These are phyloP conservation scores for Pedionomus torquatus DNA, from an alignment of 2,113 vertebrate species.

Conservation along the genomic window DNA sequence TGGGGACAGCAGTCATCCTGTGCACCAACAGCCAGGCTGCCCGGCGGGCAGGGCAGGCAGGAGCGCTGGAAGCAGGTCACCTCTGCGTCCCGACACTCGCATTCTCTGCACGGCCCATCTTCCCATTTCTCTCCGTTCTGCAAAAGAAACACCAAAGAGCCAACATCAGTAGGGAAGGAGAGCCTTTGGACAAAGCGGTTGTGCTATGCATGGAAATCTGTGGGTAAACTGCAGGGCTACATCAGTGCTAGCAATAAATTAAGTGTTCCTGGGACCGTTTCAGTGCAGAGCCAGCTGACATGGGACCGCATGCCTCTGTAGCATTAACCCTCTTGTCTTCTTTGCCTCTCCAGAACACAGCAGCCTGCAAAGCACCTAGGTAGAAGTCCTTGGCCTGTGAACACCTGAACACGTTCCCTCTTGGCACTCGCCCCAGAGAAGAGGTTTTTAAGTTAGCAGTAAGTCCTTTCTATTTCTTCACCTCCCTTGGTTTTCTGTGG, in stretches of 20 bases:
- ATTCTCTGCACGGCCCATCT: slow-evolving; percentile 81
- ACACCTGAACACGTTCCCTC: not conserved
- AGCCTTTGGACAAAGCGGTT: rapidly evolving
- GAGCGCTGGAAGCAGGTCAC: slow-evolving; percentile 86
- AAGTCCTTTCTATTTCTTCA: not conserved
- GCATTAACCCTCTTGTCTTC: not conserved
- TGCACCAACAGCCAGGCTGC: slow-evolving; percentile 66
- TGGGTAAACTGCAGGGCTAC: not conserved
- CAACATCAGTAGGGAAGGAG: not conserved
- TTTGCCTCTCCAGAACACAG: not conserved
- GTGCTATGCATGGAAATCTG: rapidly evolving
- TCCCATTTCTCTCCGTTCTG: slow-evolving; percentile 81
- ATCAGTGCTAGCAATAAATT: not conserved
- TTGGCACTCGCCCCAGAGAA: not conserved
- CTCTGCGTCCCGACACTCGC: slow-evolving; percentile 78
- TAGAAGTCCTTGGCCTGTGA: not conserved
- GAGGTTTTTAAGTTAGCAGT: not conserved
- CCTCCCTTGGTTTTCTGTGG: not conserved
- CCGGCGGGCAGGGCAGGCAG: slow-evolving; percentile 83
- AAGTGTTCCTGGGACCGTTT: not conserved
- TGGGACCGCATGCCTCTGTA: rapidly evolving
- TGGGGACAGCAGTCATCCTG: slow-evolving; percentile 82
- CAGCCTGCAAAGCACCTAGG: not conserved
- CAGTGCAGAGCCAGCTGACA: not conserved
- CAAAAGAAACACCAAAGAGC: not conserved